Evolutionary conservation across 2,888 invertebrate species (phyloP), one percentile per base, ranked within the genome.

Genomic region (Globia sparganii): DNA sequence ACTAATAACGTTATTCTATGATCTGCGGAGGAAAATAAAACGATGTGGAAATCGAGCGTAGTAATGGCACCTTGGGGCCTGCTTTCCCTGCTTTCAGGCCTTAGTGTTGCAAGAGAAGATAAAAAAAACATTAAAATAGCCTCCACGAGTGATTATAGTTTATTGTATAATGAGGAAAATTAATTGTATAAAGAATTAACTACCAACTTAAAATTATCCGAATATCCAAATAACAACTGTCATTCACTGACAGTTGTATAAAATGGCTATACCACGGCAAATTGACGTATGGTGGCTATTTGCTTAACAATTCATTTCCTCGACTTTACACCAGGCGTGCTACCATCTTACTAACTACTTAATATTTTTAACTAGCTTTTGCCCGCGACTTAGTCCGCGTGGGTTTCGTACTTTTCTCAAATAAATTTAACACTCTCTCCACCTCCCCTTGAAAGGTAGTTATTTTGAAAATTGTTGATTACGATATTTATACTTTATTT

Each of bases 1-100:
- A 82, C 70, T 75, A 75, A 78, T 78, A 72, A 82, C 31, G 31
- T 59, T 73, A 73, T 71, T 61, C 34, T 71, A 59, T 73, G 43
- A 58, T 71, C 53, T 64, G n/a, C 1, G 18, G 31, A 21, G 34
- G 59, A 49, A 73, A 59, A 69, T 68, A 67, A 67, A 71, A 70
- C n/a, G 8, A 67, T 61, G 31, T 34, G 37, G 1, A 6, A 25
- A 68, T 58, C 11, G 18, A 34, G 58, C 21, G 13, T 64, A 4
- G 31, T 37, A 25, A 11, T 53, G 21, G 9, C 37, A 37, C n/a
- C n/a, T 18, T 37, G 4, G 4, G 8, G 8, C 8, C 37, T 64
- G n/a, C 15, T 37, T 4, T 64, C 15, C 8, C 37, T 64, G n/a
- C 15, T 37, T 4, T 64, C 15, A 37, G n/a, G 37, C 25, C 13